Conservation (phyloP, 2,888 invertebrate genomes). For the Apotomis betuletana region DNA sequence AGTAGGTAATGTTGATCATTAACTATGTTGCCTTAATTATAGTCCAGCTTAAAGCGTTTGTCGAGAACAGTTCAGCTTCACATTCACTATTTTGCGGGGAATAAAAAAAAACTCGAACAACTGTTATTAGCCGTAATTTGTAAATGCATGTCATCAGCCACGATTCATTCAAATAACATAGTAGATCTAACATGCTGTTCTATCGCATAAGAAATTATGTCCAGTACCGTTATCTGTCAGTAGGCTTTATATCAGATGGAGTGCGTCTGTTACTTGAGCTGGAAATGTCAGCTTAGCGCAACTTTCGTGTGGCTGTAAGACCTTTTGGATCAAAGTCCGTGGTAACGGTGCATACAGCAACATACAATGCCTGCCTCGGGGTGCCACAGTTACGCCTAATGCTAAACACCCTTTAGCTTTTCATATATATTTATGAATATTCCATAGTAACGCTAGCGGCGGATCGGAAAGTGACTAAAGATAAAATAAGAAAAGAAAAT, state of each 20-base stretch:
- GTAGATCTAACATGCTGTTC: constrained; percentile 48
- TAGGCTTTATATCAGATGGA: constrained; percentile 72
- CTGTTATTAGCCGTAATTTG: constrained; percentile 40
- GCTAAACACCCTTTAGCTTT: constrained; percentile 24
- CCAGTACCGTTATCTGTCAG: constrained; percentile 76
- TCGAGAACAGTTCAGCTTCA: constrained; percentile 4
- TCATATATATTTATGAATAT: not conserved
- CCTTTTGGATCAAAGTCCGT: constrained; percentile 21
- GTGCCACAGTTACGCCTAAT: constrained; percentile 32
- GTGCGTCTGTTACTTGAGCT: constrained; percentile 51
- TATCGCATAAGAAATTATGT: constrained; percentile 62
- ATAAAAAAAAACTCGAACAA: constrained; percentile 13
- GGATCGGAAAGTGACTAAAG: not conserved
- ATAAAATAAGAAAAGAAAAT: no score
- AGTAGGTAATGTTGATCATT: not conserved
- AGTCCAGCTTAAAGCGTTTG: not conserved
- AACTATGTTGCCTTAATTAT: not conserved
- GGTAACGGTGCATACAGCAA: constrained; percentile 61
- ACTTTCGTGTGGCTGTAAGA: constrained; percentile 22
- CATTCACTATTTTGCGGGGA: not conserved
- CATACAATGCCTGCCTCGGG: constrained; percentile 51
- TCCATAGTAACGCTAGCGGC: not conserved
- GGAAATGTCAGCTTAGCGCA: constrained; percentile 30
- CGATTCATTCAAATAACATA: constrained; percentile 38
- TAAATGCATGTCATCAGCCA: constrained; percentile 38